Evolutionary conservation across 2,888 invertebrate genomes (phyloP), one percentile per base, ranked within the genome.

Genomic region (Scrobipalpa costella): DNA sequence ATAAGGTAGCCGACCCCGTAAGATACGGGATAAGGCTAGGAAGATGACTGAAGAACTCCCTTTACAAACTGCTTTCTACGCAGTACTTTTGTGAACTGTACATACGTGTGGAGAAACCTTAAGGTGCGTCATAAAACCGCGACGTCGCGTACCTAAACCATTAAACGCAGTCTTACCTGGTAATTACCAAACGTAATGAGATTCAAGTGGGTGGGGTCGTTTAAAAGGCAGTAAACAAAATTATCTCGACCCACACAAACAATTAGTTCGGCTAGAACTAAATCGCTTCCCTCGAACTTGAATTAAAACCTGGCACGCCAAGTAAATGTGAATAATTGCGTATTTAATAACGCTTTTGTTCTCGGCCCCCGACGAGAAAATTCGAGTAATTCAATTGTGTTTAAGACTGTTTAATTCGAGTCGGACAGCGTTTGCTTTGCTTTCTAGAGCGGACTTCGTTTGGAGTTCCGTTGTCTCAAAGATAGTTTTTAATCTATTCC

Each of bases 301-400:
- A 77, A 81, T 78, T 80, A 80, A 88, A 90, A 86, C 86, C 86
- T 87, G 83, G 88, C 89, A 88, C 89, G 88, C 86, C 86, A 88
- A 78, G 89, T 85, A 89, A 89, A 88, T 86, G 88, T 89, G 86
- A 90, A 90, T 90, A 91, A 90, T 90, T 91, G 88, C 90, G 89
- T 88, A 88, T 90, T 91, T 91, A 91, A 90, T 91, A 91, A 90
- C 83, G 90, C 90, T 88, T 90, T 91, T 91, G 91, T 91, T 91
- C 90, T 88, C 87, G 78, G 76, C 76, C 76, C 75, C 78, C 79
- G 83, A 86, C 84, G 85, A 87, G 91, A 86, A 90, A 90, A 90
- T 87, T 86, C 89, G 84, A 85, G 90, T 91, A 91, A 91, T 90
- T 91, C 91, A 91, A 91, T 91, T 91, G 91, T 88, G 86, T 90